phyloP scores from a whole-genome alignment of 2,888 invertebrate genomes.

The Eilema depressum region DNA sequence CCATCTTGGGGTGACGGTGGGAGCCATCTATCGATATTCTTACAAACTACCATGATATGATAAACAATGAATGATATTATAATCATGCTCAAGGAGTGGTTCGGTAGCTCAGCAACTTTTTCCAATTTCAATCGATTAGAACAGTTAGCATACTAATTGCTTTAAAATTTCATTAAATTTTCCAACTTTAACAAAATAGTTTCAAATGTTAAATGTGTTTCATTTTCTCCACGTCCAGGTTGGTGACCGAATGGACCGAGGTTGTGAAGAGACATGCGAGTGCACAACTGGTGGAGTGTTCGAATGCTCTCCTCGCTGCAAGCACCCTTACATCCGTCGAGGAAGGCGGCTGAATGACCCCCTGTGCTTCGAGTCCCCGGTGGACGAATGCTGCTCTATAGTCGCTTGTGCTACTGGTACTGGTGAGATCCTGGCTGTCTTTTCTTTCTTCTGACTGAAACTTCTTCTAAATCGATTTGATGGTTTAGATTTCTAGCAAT shows the following conservation, averaged over 20 bases:
- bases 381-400: constrained; percentile 90
- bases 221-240: constrained; percentile 67
- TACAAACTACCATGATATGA: too few relatives aligned
- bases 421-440: constrained; percentile 52
- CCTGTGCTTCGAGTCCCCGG: constrained; percentile 90
- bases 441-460: background rate
- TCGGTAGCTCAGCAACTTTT: too few relatives aligned
- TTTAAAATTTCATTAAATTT: too few relatives aligned
- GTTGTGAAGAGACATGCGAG: constrained; percentile 92
- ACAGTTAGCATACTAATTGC: too few relatives aligned
- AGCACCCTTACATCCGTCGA: constrained; percentile 89
- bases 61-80: too few relatives aligned
- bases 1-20: too few relatives aligned
- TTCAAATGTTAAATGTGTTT: too few relatives aligned
- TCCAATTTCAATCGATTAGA: too few relatives aligned
- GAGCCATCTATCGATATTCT: too few relatives aligned
- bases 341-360: constrained; percentile 90
- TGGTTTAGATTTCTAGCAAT: background rate
- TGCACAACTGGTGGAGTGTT: constrained; percentile 89
- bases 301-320: constrained; percentile 91
- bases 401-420: constrained; percentile 90
- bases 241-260: constrained; percentile 91
- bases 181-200: too few relatives aligned
- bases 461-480: background rate
- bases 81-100: too few relatives aligned